Percentiles rank a stretch among this genome's conserved stretches.
phyloP scores from a whole-genome alignment of 2,797 vertebrate genomes.

The Anguilla megastoma region DNA sequence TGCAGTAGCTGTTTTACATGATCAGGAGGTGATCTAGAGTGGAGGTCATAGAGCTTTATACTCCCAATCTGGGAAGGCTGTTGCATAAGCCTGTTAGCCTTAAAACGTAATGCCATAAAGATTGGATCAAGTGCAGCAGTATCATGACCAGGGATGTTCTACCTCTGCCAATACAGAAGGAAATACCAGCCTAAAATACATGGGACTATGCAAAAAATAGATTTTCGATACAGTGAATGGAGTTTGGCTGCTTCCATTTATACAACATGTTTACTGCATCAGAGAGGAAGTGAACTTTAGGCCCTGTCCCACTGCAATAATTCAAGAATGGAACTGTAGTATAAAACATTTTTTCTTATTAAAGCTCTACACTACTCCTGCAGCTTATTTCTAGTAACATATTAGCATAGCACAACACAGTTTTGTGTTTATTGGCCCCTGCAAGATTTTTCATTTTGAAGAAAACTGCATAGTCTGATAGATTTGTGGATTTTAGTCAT shows the following conservation, averaged over 20 bases:
- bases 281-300: neutral
- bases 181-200: neutral
- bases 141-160: neutral
- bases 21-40: neutral
- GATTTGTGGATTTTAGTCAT: neutral
- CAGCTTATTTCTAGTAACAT: neutral
- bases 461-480: neutral
- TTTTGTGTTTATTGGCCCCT: neutral
- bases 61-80: slow-evolving; percentile 30
- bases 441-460: neutral
- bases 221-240: neutral
- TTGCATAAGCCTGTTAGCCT: slow-evolving; percentile 47
- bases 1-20: neutral
- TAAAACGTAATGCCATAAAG: slow-evolving; percentile 50
- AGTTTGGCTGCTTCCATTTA: neutral
- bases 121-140: neutral
- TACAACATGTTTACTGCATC: neutral
- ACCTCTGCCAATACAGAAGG: neutral
- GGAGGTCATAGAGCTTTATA: neutral
- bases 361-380: neutral
- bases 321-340: neutral
- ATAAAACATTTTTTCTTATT: neutral
- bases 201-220: neutral
- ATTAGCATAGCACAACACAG: neutral
- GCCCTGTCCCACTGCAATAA: neutral